phyloP scores from a whole-genome alignment of 2,113 vertebrate genomes.

The Equus przewalskii region DNA sequence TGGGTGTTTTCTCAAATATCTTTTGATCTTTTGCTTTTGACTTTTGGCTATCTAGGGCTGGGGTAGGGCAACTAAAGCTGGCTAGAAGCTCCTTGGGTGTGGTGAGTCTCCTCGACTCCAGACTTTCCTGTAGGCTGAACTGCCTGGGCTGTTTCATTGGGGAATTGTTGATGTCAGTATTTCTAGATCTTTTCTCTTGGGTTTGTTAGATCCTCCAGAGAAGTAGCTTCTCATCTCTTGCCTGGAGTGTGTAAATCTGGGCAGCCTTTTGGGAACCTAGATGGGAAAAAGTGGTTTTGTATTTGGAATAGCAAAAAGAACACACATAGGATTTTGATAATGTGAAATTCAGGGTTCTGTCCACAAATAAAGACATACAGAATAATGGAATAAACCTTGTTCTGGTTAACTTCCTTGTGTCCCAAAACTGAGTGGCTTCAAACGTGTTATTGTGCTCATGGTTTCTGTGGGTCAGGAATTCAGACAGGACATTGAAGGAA shows the following conservation, averaged over 20 bases:
- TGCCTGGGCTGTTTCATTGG: neutral
- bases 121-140: neutral
- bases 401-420: neutral
- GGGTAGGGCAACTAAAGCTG: neutral
- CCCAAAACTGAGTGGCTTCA: neutral
- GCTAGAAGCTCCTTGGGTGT: neutral
- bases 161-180: neutral
- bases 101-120: neutral
- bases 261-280: neutral
- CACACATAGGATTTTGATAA: neutral
- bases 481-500: neutral
- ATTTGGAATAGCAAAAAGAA: conserved; percentile 15
- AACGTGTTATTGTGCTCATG: neutral
- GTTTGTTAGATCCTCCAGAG: neutral
- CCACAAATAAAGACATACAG: neutral
- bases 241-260: neutral
- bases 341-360: conserved; percentile 11
- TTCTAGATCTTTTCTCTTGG: neutral
- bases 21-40: neutral
- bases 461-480: conserved; percentile 19
- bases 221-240: neutral
- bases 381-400: neutral
- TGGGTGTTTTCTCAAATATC: neutral
- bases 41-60: neutral
- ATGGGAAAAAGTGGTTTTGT: neutral